Percentiles rank a stretch among this genome's conserved stretches.
These are phyloP conservation scores for Zoroaster sp. DNA, from an alignment of 53 echinoderm and acorn worm genomes.

Conservation along the genomic window DNA sequence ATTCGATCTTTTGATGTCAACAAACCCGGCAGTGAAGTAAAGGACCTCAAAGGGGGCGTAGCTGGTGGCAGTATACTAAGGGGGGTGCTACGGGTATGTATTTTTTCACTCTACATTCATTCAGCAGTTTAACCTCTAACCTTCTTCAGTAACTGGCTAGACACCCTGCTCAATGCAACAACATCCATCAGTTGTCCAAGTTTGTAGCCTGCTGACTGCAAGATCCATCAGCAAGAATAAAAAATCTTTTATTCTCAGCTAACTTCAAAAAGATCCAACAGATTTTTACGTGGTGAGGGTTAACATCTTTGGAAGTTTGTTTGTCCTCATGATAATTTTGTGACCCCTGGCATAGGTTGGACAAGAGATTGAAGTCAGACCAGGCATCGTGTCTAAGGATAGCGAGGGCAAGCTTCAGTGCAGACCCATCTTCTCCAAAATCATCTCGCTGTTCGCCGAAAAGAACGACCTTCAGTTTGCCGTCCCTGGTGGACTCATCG, in stretches of 20 bases:
- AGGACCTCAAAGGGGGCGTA: slow-evolving; percentile 97
- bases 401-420: slow-evolving; percentile 94
- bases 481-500: slow-evolving; percentile 97
- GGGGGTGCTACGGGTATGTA: slow-evolving; percentile 83
- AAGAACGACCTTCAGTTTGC: slow-evolving; percentile 99
- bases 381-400: slow-evolving; percentile 96
- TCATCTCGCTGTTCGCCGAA: slow-evolving; percentile 96
- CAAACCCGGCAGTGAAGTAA: slow-evolving; percentile 99
- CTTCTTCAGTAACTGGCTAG: no score
- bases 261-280: no score
- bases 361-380: slow-evolving; percentile 97
- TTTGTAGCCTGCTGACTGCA: no score
- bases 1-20: slow-evolving; percentile 99
- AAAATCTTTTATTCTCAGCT: no score
- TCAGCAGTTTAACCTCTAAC: no score
- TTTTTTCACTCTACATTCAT: no score
- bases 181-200: no score
- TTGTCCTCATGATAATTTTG: no score
- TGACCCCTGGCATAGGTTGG: slow-evolving; percentile 75
- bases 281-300: background rate
- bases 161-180: no score
- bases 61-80: slow-evolving; percentile 97
- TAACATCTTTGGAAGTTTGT: background rate
- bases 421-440: slow-evolving; percentile 97
- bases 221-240: no score